Conservation (phyloP, 37 sponge, comb jelly and placozoan species). For the Dysidea cf. avara region DNA sequence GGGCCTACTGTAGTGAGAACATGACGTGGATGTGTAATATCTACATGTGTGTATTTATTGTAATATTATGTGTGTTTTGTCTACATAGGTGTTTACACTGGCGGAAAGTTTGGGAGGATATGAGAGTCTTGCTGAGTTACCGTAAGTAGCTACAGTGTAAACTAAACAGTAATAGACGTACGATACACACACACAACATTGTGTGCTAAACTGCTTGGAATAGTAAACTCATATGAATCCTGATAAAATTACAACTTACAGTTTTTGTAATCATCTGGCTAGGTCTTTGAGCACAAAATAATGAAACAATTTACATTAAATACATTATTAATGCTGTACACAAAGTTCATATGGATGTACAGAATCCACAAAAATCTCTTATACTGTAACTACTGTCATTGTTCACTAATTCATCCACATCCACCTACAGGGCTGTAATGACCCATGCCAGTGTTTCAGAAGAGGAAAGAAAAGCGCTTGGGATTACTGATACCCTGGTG, state of each 20-base stretch:
- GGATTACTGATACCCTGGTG: slow-evolving; percentile 94
- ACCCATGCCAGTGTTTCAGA: slow-evolving; percentile 92
- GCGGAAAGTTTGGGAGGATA: slow-evolving; percentile 98
- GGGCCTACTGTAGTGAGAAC: no score
- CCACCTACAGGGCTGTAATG: slow-evolving; percentile 82
- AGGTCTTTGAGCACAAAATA: no score
- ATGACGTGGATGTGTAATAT: neutral
- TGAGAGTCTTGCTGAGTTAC: slow-evolving; percentile 88
- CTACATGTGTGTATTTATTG: neutral
- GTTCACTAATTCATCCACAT: no score
- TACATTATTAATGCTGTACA: neutral
- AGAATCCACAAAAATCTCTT: neutral
- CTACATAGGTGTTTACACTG: slow-evolving; percentile 76
- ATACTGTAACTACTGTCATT: neutral
- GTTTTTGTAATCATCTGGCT: no score
- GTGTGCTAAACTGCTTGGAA: no score
- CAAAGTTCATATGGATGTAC: no score
- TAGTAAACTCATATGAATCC: no score
- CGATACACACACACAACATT: no score
- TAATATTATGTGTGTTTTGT: neutral
- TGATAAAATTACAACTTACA: no score
- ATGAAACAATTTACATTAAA: no score
- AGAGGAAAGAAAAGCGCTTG: slow-evolving; percentile 77
- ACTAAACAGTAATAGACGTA: no score
- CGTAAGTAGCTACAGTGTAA: slow-evolving; percentile 71